Evolutionary conservation across 2,113 vertebrate genomes (phyloP), one percentile per base, ranked within the genome.

Genomic region (Trochalopteron elliotii): DNA sequence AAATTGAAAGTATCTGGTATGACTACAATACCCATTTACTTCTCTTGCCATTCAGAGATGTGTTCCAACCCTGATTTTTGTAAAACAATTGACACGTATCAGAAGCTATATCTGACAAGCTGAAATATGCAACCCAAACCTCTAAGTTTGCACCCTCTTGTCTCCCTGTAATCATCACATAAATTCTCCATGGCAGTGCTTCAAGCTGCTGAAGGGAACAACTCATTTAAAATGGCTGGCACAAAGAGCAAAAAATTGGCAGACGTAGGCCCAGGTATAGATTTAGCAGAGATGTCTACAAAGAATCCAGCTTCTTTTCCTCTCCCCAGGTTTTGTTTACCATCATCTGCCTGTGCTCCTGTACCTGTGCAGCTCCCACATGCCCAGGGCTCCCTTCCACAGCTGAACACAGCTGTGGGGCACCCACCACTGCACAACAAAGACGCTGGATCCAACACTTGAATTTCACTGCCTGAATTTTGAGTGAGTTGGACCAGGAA

Each of bases 1-100:
- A 94, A 96, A 96, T 65, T 81, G 92, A 94, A 96, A 97, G 92
- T 97, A 90, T 97, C 44, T 92, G 85, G 80, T 95, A 95, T 81
- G 70, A 91, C 74, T 83, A 89, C 70, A 90, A 96, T 75, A 84
- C 69, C 80, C 68, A 68, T 63, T 95, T 95, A 70, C 93, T 96
- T 93, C 86, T 93, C n/a, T 35, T 70, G 80, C 83, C 80, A 93
- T 89, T 96, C 90, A 87, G 83, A 84, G 74, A 75, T 30, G 25
- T 39, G 55, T 69, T 95, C 89, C 68, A 95, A 71, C 16, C 44
- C 52, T 44, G 42, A 77, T 45, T 94, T 94, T 78, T 15, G 2
- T 78, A 28, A 37, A 96, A 84, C 80, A 64, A 86, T 85, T 87
- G 91, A 85, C 61, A 84, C 1, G 0, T 90, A 94, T 85, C 80